Conservation (phyloP, 2,113 vertebrate species). For the Bolborhynchus lineola region DNA sequence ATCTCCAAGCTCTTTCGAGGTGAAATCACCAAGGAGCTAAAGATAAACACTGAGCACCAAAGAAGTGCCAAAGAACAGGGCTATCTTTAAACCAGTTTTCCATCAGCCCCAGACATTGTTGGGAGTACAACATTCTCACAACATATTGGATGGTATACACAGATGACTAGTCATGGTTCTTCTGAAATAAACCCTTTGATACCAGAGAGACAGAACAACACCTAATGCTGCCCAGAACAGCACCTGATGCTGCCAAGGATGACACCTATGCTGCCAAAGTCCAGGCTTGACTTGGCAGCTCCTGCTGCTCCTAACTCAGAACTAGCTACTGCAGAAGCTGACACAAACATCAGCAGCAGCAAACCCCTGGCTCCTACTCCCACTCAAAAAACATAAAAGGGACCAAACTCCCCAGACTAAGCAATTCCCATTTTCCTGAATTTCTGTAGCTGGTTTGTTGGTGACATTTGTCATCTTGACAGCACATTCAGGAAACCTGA, state of each 20-base stretch:
- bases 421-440: background rate
- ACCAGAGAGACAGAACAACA: background rate
- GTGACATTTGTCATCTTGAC: constrained; percentile 65
- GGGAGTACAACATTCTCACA: background rate
- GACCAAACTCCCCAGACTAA: background rate
- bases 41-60: background rate
- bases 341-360: background rate
- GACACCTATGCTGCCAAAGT: background rate
- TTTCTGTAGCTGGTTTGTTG: constrained; percentile 17
- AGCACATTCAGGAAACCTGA: constrained; percentile 48
- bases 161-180: background rate
- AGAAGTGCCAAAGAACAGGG: background rate
- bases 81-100: background rate
- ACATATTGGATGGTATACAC: background rate
- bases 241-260: background rate
- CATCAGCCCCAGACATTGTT: background rate
- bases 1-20: background rate
- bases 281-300: background rate
- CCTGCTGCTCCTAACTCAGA: background rate
- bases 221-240: background rate
- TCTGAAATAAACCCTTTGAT: background rate
- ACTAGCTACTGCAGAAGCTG: background rate
- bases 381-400: background rate
- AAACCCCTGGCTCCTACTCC: background rate
- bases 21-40: background rate